Base-by-base conservation (phyloP, 2,888 invertebrate genomes). In the Physocephala rufipes region DNA sequence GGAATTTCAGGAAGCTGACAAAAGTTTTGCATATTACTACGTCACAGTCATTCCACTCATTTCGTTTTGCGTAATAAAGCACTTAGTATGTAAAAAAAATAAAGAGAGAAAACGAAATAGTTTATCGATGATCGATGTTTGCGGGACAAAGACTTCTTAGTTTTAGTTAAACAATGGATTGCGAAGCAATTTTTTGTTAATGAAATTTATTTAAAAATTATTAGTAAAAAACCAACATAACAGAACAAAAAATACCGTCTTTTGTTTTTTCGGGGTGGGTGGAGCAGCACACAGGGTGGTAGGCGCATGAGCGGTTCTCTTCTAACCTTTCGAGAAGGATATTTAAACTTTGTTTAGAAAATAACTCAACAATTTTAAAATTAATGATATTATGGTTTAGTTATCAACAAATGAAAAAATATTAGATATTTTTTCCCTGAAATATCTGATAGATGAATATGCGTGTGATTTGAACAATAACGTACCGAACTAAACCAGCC, bases 401-500 rank as follows among this genome's bases (percentile, higher is more conserved):
- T 45, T 63, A 45, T 21, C 65, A 49, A 67, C 59, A 65, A 72
- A 71, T 71, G 45, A 75, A 80, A n/a, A 79, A 80, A 77, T 74
- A 78, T 77, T 73, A 75, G 74, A 72, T 36, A 9, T 36, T 36
- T 4, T 16, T 45, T 45, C 13, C 24, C 43, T 43, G 66, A 43
- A 36, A 7, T 36, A 36, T 36, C 9, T 36, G 36, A 9, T 36
- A 36, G 36, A 36, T 65, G 65, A 62, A 63, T 67, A 71, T 74
- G 74, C 71, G 55, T 53, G 70, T 67, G 61, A 36, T 58, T 15
- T 26, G 58, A 58, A 73, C 55, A 73, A 71, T 64, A 88, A 90
- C 90, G 88, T 90, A 90, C 90, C 90, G 90, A 90, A 88, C 88
- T 88, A 88, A 90, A 90, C 90, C 90, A 90, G 88, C 89, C 89